Evolutionary conservation across 2,113 vertebrate species (phyloP), one percentile per base, ranked within the genome.

Genomic region (Mustela lutreola): DNA sequence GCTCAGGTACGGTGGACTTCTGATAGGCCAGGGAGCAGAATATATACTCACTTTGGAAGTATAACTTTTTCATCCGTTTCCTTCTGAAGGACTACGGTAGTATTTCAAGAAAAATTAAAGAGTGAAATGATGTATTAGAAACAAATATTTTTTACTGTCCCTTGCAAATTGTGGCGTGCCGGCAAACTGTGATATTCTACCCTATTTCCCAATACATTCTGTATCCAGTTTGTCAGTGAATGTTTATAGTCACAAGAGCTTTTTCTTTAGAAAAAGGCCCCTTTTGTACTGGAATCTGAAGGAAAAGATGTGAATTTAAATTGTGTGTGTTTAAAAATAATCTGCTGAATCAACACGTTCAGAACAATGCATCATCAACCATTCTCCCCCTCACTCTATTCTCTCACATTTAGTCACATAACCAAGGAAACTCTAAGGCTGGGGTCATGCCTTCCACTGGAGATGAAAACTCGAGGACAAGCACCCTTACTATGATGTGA

Each of bases 301-400:
- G 22, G 33, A 71, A 50, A 76, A 92, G 45, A 33, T 53, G 12
- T 48, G 28, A 78, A 18, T 94, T 71, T 88, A 96, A 96, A 56
- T 81, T 94, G 73, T 19, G 9, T 31, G 1, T 50, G 39, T 92
- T 96, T 62, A 91, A 95, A 95, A 97, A 88, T 89, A 96, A 92
- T 79, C 53, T 76, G 21, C 91, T 78, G 36, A 87, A 65, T 60
- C 58, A 70, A 84, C 24, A 67, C 39, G 62, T 80, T 88, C 90
- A 82, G 45, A 88, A 67, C 58, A 88, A 42, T 11, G 11, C 50
- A 9, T 82, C 50, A 36, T 36, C 33, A 65, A 53, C 11, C 15
- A 67, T 82, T 83, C 81, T n/a, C 63, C 2, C 86, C 6, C 2
- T 89, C 6, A 67, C 31, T 65, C 50, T 80, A 2, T 31, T 84